These are phyloP conservation scores for Podabrus alpinus DNA, from an alignment of 2,888 invertebrate genomes.

Conservation along the genomic window DNA sequence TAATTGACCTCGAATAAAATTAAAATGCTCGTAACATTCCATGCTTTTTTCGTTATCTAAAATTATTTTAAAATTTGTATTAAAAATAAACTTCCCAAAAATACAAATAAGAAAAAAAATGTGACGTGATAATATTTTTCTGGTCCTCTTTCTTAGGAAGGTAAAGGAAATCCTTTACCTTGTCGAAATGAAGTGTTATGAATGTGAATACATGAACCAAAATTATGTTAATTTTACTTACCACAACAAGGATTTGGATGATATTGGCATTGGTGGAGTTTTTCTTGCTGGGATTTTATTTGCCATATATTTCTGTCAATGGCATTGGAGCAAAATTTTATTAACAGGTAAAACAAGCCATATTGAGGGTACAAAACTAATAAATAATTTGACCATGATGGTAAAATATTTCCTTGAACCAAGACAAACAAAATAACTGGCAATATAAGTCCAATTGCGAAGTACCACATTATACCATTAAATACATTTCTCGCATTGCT, in stretches of 20 bases:
- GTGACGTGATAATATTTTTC: no score
- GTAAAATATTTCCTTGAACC: background rate
- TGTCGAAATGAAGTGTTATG: no score
- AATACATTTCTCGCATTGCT: background rate
- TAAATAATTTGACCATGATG: background rate
- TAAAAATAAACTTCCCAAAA: no score
- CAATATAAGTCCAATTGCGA: background rate
- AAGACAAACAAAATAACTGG: background rate
- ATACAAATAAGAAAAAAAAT: no score
- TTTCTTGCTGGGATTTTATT: background rate
- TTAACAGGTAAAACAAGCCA: background rate
- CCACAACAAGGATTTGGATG: background rate
- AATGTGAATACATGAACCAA: no score
- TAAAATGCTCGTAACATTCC: background rate
- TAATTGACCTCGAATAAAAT: background rate
- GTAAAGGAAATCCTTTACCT: no score
- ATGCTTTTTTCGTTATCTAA: background rate
- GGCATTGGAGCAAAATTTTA: background rate
- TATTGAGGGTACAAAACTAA: background rate
- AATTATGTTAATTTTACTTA: background rate
- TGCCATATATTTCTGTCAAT: background rate
- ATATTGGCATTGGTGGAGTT: background rate
- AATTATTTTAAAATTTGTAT: background rate
- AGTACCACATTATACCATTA: background rate
- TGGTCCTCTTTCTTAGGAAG: no score